Base-by-base conservation (phyloP, 2,113 vertebrate genomes). In the Calidris pugnax region DNA sequence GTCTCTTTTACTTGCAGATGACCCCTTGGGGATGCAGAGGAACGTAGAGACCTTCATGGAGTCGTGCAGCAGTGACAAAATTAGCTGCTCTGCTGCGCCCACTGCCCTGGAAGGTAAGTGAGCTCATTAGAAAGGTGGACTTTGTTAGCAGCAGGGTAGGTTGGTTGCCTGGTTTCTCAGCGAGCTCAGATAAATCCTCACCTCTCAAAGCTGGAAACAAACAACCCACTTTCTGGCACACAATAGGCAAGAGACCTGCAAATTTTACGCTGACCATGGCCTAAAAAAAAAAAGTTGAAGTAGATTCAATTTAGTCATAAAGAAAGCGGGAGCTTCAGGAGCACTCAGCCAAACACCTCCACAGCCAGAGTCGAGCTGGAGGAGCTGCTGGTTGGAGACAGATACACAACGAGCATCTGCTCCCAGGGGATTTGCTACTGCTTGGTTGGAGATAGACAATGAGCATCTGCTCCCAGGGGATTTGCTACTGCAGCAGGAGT, bases 31-130 rank as follows among this genome's bases (percentile, higher is more conserved):
- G 78, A 97, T 98, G 98, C 91, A 97, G 15, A 98, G 81, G 8
- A 97, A 98, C 10, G 63, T 98, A 26, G 97, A 98, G 81, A 95
- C 98, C 11, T 98, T 98, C 91, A 59, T 99, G 76, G 97, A 98
- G 51, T 98, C 98, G 0, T 99, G 99, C 91, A 98, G 98, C 11
- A 33, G 97, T 53, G 99, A 99, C 83, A 97, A 98, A 69, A 95
- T 99, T 21, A 98, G 98, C 94, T 99, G 99, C 91, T 97, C 97
- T 20, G 55, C 97, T 1, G 98, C 96, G 45, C 96, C 98, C 41
- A 90, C 97, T 57, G 87, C 93, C 45, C 73, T 96, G 77, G 97
- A 97, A 97, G 98, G 98, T 98, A 91, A 98, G 88, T 22, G 48
- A 69, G 33, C 9, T 76, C 30, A 4, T n/a, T 74, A n/a, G 87